Evolutionary conservation across 2,797 vertebrate genomes (phyloP).

Genomic region (Sparidentex hasta): DNA sequence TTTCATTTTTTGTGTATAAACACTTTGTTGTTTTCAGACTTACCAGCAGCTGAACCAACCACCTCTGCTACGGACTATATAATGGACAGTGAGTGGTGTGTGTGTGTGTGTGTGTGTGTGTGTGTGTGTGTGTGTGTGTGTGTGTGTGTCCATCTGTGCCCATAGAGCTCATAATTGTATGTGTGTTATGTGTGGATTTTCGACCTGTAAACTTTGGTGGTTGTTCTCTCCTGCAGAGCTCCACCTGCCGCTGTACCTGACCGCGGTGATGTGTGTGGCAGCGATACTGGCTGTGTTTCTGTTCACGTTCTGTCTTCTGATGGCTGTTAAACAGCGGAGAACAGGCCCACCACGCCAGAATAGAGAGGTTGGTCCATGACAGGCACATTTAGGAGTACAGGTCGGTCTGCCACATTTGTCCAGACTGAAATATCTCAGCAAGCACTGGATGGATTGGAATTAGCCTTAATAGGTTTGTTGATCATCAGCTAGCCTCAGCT

Average conservation of each 20-base stretch:
- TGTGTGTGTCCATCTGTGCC: neutral
- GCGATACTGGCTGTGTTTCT: conserved; percentile 69
- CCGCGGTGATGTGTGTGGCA: conserved; percentile 44
- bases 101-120: neutral
- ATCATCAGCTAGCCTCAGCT: too few relatives aligned
- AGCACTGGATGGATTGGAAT: too few relatives aligned
- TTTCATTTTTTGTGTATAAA: neutral
- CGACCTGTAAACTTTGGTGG: neutral
- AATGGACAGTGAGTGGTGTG: conserved; percentile 49
- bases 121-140: neutral
- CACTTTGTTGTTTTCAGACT: neutral
- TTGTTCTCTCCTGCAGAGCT: conserved; percentile 52
- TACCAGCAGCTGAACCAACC: conserved; percentile 31
- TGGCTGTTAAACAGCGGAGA: conserved; percentile 36
- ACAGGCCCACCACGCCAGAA: neutral
- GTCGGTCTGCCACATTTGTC: neutral
- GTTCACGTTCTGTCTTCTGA: conserved; percentile 65
- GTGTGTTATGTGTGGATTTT: conserved; percentile 14
- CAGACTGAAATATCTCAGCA: neutral
- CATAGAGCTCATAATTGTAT: neutral
- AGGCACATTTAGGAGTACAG: neutral
- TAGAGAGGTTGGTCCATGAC: conserved; percentile 65
- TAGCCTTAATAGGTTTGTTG: too few relatives aligned
- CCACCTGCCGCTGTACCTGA: conserved; percentile 54
- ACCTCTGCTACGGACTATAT: rapidly evolving